These are phyloP conservation scores for Argentina silus DNA, from an alignment of 2,797 vertebrate species.

Conservation along the genomic window DNA sequence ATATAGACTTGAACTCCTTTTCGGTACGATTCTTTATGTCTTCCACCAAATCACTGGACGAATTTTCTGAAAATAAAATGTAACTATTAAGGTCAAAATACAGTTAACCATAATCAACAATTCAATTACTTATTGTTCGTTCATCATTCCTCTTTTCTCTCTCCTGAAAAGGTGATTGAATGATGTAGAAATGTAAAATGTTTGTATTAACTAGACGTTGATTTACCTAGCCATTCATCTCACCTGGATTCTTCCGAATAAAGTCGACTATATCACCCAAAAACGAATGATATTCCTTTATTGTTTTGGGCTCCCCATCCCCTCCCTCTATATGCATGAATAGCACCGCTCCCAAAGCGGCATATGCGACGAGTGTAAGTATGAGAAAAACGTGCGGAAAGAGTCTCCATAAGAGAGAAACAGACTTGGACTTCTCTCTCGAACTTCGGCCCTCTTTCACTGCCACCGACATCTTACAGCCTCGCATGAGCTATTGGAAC, in stretches of 20 bases:
- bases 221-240: constrained; percentile 10
- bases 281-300: constrained; percentile 67
- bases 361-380: constrained; percentile 84
- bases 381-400: constrained; percentile 85
- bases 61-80: constrained; percentile 29
- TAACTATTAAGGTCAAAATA: not conserved
- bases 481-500: constrained; percentile 27
- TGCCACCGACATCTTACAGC: constrained; percentile 57
- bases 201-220: not conserved
- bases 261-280: constrained; percentile 57
- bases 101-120: not conserved
- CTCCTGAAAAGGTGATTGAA: not conserved
- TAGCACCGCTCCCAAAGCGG: constrained; percentile 83
- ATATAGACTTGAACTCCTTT: constrained; percentile 44
- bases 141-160: not conserved
- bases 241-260: constrained; percentile 60
- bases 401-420: constrained; percentile 67
- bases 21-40: constrained; percentile 10
- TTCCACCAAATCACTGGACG: not conserved
- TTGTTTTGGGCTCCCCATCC: not conserved
- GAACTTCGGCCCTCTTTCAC: constrained; percentile 20
- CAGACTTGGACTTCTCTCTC: constrained; percentile 57
- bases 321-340: constrained; percentile 81
- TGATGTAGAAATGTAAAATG: not conserved
- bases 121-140: not conserved